phyloP scores from a whole-genome alignment of 2,888 invertebrate genomes.

The Sesia apiformis region DNA sequence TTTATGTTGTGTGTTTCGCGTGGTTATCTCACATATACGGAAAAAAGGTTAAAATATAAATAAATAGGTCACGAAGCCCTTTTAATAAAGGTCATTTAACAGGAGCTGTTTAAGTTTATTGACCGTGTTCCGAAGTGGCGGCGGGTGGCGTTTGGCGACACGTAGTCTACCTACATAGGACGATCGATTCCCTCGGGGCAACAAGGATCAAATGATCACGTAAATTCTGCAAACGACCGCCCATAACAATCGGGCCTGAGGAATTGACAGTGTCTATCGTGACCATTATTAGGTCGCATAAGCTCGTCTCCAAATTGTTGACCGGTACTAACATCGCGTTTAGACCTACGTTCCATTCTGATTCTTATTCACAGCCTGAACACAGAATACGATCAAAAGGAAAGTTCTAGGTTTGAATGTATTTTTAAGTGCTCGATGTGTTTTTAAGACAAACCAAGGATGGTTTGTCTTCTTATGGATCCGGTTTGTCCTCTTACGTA shows the following conservation, averaged over 20 bases:
- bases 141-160: slow-evolving; percentile 8
- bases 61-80: background rate
- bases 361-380: no score
- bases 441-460: no score
- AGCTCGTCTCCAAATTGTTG: no score
- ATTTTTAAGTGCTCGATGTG: no score
- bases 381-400: no score
- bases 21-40: background rate
- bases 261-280: background rate
- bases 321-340: no score
- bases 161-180: slow-evolving; percentile 3
- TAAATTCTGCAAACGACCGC: slow-evolving; percentile 2
- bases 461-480: no score
- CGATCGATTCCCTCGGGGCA: slow-evolving; percentile 4
- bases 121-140: slow-evolving; percentile 12
- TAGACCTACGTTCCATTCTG: no score
- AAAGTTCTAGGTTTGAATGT: no score
- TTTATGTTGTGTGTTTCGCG: no score
- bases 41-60: background rate
- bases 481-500: no score
- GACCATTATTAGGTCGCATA: background rate
- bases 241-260: background rate
- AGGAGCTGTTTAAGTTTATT: slow-evolving; percentile 18
- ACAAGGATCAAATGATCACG: slow-evolving; percentile 3
- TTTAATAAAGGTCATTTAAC: slow-evolving; percentile 15